These are phyloP conservation scores for Platalea minor DNA, from an alignment of 2,797 vertebrate species.

Conservation along the genomic window DNA sequence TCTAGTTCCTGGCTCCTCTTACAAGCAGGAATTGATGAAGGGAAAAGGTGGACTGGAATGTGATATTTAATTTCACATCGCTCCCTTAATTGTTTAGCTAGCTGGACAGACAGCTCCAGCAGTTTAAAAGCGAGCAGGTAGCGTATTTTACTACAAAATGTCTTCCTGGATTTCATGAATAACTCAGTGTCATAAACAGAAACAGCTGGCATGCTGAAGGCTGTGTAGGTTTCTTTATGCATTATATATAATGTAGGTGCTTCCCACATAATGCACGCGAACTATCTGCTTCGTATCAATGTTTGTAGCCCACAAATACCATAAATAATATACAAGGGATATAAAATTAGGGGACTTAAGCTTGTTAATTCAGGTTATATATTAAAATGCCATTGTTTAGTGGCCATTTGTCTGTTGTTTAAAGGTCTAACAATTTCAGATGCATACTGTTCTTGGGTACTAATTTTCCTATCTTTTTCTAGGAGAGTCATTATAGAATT, in stretches of 20 bases:
- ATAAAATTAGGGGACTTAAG: not conserved
- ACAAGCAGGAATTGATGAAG: not conserved
- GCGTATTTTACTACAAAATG: slow-evolving; percentile 61
- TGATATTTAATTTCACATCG: slow-evolving; percentile 23
- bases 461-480: not conserved
- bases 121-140: slow-evolving; percentile 57
- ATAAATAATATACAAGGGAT: not conserved
- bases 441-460: not conserved
- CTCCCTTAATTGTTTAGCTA: slow-evolving; percentile 56
- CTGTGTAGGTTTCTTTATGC: slow-evolving; percentile 62
- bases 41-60: slow-evolving; percentile 29
- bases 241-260: slow-evolving; percentile 52
- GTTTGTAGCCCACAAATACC: slow-evolving; percentile 2
- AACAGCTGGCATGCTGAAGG: slow-evolving; percentile 69
- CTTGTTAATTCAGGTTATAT: slow-evolving; percentile 24
- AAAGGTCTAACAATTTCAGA: slow-evolving; percentile 24
- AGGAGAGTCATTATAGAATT: not conserved
- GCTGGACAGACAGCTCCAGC: slow-evolving; percentile 14
- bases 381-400: slow-evolving; percentile 37
- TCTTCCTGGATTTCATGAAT: slow-evolving; percentile 60
- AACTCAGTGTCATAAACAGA: slow-evolving; percentile 68
- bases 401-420: slow-evolving; percentile 45
- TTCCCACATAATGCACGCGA: not conserved
- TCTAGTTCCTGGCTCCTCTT: slow-evolving; percentile 5
- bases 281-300: not conserved